phyloP scores from a whole-genome alignment of 2,113 vertebrate species.

The Isurus oxyrinchus region DNA sequence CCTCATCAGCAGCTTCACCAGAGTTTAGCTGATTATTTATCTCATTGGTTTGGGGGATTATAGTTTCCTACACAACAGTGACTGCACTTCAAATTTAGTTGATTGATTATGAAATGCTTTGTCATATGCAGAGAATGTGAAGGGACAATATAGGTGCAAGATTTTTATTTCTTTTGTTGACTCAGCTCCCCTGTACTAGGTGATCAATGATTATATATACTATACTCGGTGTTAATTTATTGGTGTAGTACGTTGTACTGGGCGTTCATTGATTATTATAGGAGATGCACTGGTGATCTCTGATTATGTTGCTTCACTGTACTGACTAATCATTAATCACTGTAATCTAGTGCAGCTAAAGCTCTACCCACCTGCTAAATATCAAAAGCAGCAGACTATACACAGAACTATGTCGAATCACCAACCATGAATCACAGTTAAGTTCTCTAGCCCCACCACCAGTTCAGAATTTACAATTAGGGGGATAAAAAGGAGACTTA shows the following conservation, averaged over 20 bases:
- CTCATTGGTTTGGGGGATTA: neutral
- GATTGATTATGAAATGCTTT: neutral
- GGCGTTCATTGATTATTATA: neutral
- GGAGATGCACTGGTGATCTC: neutral
- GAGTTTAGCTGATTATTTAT: neutral
- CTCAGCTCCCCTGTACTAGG: neutral
- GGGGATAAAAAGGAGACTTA: no score
- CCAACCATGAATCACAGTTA: no score
- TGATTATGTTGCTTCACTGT: neutral
- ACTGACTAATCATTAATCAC: neutral
- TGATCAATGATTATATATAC: neutral
- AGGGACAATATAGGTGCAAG: neutral
- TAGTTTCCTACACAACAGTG: neutral
- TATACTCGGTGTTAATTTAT: neutral
- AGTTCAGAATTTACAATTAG: no score
- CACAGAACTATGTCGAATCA: no score
- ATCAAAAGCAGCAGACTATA: no score
- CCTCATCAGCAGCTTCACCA: neutral
- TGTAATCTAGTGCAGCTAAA: neutral
- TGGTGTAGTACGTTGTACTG: neutral
- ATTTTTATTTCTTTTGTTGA: neutral
- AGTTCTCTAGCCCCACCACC: no score
- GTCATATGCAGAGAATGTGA: neutral
- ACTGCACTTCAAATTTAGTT: neutral
- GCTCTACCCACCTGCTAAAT: neutral